Percentiles rank a stretch among this genome's conserved stretches.
Conservation (phyloP, 2,113 vertebrate species). For the Emydocephalus ijimae region DNA sequence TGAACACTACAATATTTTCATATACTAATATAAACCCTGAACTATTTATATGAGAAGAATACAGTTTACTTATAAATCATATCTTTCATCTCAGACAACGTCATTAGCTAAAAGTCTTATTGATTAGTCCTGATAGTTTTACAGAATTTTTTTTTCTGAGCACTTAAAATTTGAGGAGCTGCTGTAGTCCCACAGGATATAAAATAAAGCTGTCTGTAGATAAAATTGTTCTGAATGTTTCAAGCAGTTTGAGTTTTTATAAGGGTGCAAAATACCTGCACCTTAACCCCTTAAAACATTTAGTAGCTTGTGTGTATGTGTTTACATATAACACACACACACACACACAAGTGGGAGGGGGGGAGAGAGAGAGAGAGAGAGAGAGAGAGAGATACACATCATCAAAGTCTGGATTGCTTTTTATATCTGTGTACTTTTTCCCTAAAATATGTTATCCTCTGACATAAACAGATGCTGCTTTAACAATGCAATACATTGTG, state of each 20-base stretch:
- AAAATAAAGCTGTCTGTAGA: slow-evolving; percentile 56
- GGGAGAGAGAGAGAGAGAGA: no score
- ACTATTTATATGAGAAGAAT: not conserved
- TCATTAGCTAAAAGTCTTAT: slow-evolving; percentile 60
- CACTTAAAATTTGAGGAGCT: slow-evolving; percentile 64
- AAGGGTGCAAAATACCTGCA: slow-evolving; percentile 57
- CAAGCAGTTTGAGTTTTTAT: slow-evolving; percentile 53
- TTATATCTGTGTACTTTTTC: slow-evolving; percentile 84
- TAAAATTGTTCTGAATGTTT: slow-evolving; percentile 56
- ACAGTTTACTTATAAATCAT: slow-evolving; percentile 49
- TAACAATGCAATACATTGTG: slow-evolving; percentile 95
- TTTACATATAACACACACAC: not conserved
- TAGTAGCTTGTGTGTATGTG: slow-evolving; percentile 53
- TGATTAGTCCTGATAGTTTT: slow-evolving; percentile 64
- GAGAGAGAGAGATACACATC: no score
- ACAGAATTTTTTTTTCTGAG: slow-evolving; percentile 55
- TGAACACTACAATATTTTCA: not conserved
- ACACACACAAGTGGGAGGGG: no score
- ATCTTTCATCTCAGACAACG: slow-evolving; percentile 62
- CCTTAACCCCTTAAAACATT: slow-evolving; percentile 57
- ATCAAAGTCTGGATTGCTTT: slow-evolving; percentile 73
- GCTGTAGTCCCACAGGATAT: slow-evolving; percentile 47
- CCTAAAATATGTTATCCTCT: slow-evolving; percentile 93
- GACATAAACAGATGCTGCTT: slow-evolving; percentile 96
- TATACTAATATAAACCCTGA: not conserved